phyloP scores from a whole-genome alignment of 2,888 invertebrate species.

The Parnassius glacialis region DNA sequence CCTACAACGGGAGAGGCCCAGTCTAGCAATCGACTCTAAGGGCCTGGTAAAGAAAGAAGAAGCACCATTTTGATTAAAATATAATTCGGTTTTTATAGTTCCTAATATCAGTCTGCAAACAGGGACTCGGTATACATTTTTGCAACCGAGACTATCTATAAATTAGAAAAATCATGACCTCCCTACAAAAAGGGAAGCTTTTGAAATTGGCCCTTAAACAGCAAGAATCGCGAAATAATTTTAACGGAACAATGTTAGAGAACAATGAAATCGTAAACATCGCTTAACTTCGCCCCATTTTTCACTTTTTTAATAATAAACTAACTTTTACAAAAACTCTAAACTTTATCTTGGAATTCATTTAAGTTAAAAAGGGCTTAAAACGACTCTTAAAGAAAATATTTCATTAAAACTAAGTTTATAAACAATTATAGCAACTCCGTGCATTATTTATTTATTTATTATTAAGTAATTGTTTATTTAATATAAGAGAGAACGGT shows the following conservation, averaged over 20 bases:
- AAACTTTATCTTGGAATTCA: too few relatives aligned
- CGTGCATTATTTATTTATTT: too few relatives aligned
- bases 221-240: conserved; percentile 25
- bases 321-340: too few relatives aligned
- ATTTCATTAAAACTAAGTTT: too few relatives aligned
- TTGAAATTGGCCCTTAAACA: conserved; percentile 20
- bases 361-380: too few relatives aligned
- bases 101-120: not conserved
- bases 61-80: not conserved
- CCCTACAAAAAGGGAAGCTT: conserved; percentile 5
- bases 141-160: not conserved
- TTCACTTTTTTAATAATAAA: too few relatives aligned
- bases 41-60: not conserved
- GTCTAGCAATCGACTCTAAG: too few relatives aligned
- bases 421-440: too few relatives aligned
- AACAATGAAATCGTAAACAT: conserved; percentile 25
- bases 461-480: too few relatives aligned
- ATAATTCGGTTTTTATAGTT: not conserved
- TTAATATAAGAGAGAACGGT: too few relatives aligned
- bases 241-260: conserved; percentile 18
- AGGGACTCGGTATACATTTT: not conserved
- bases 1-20: not conserved
- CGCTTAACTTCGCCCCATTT: conserved; percentile 10
- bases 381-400: too few relatives aligned
- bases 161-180: not conserved